These are phyloP conservation scores for Zoanthus solanderi DNA, from an alignment of 92 coral and sea anemone genomes.

Conservation along the genomic window DNA sequence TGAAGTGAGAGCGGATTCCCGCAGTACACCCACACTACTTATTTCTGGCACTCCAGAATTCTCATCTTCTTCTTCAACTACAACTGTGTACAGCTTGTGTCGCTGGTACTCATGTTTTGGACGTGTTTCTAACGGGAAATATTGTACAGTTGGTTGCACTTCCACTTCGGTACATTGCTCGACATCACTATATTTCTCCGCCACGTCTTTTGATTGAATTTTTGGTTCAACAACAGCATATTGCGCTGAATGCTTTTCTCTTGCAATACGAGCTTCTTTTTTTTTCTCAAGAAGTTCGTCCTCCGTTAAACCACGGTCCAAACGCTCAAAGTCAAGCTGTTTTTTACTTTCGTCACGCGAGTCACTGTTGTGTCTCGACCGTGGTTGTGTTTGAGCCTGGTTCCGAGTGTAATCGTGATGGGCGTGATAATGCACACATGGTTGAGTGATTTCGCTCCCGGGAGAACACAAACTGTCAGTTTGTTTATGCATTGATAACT, in stretches of 20 bases:
- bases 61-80: conserved; percentile 25
- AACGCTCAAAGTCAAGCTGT: conserved; percentile 41
- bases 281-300: conserved; percentile 34
- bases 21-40: conserved; percentile 45
- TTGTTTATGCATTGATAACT: conserved; percentile 30
- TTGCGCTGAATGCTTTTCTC: conserved; percentile 14
- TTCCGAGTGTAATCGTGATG: conserved; percentile 11
- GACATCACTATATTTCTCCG: background rate
- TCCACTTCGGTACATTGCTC: conserved; percentile 16
- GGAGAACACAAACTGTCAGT: conserved; percentile 40
- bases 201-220: conserved; percentile 14
- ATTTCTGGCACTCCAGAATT: conserved; percentile 44
- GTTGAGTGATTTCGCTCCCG: conserved; percentile 46
- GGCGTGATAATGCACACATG: conserved; percentile 29
- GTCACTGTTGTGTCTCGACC: conserved; percentile 36
- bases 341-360: conserved; percentile 37
- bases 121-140: conserved; percentile 34
- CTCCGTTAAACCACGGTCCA: conserved; percentile 37
- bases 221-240: conserved; percentile 34
- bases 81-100: conserved; percentile 33
- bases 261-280: conserved; percentile 14
- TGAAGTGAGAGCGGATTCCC: conserved; percentile 21
- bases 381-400: conserved; percentile 36
- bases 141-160: conserved; percentile 22
- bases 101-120: conserved; percentile 24